Evolutionary conservation across 2,888 invertebrate species (phyloP).

Genomic region (Leucania comma): DNA sequence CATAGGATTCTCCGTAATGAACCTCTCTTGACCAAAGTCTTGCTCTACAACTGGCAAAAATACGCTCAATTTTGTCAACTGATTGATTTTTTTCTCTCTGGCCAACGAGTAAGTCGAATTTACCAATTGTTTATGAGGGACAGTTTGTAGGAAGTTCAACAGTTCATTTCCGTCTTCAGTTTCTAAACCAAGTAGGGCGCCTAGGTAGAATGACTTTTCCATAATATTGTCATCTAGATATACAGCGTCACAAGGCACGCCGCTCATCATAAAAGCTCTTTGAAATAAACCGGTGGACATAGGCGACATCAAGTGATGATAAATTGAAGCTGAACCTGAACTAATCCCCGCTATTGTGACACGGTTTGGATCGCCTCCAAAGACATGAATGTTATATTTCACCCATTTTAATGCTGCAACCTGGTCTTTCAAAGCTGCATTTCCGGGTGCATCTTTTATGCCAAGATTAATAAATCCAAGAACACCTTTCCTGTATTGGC

Average conservation of each 20-base stretch:
- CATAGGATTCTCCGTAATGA: neutral
- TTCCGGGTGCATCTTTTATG: slow-evolving; percentile 90
- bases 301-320: slow-evolving; percentile 29
- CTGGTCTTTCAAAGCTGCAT: slow-evolving; percentile 89
- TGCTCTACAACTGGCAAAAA: slow-evolving; percentile 41
- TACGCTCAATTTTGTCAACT: too few relatives aligned
- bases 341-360: slow-evolving; percentile 72
- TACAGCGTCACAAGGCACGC: slow-evolving; percentile 51
- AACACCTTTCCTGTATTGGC: slow-evolving; percentile 89
- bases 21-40: slow-evolving; percentile 41
- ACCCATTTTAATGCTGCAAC: slow-evolving; percentile 75
- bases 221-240: slow-evolving; percentile 19
- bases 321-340: slow-evolving; percentile 29
- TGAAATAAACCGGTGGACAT: slow-evolving; percentile 37
- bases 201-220: slow-evolving; percentile 30
- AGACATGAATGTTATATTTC: slow-evolving; percentile 69
- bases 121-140: slow-evolving; percentile 34
- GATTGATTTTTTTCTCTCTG: too few relatives aligned
- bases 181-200: slow-evolving; percentile 29
- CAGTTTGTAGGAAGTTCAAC: slow-evolving; percentile 30
- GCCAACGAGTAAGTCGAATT: slow-evolving; percentile 18
- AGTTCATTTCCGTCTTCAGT: slow-evolving; percentile 26
- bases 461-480: slow-evolving; percentile 89
- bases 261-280: slow-evolving; percentile 48
- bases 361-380: slow-evolving; percentile 74